A percentile compares a stretch with the other conserved stretches of the same genome.
phyloP scores from a whole-genome alignment of 1,140 invertebrate species.

The Luehdorfia chinensis region DNA sequence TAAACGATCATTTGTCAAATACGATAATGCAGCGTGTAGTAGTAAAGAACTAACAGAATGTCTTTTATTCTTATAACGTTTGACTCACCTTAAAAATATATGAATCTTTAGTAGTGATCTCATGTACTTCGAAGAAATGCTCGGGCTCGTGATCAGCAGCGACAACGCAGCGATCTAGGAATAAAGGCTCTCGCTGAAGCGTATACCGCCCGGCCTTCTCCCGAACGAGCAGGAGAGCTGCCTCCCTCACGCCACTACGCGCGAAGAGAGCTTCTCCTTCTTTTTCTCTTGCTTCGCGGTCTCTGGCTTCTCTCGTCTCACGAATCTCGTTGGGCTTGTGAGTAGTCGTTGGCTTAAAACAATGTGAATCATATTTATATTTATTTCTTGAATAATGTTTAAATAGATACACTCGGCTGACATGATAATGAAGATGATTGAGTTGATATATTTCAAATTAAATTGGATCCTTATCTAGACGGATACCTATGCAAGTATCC shows the following conservation, averaged over 20 bases:
- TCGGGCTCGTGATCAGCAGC: constrained; percentile 92
- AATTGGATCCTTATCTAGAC: too few relatives aligned
- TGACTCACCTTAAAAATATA: constrained; percentile 93
- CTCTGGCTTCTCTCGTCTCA: constrained; percentile 61
- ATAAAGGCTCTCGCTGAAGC: constrained; percentile 91
- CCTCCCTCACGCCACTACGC: constrained; percentile 88
- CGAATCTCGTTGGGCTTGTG: constrained; percentile 72
- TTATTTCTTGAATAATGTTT: constrained; percentile 7
- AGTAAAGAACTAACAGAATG: too few relatives aligned
- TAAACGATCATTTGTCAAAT: too few relatives aligned
- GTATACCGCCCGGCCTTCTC: constrained; percentile 94
- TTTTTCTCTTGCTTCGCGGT: constrained; percentile 58
- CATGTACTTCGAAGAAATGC: constrained; percentile 97
- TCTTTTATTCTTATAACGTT: too few relatives aligned
- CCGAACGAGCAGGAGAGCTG: constrained; percentile 90
- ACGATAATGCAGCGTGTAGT: too few relatives aligned
- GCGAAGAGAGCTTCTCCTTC: constrained; percentile 75
- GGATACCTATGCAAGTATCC: too few relatives aligned
- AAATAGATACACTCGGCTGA: neutral
- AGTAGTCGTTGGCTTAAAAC: constrained; percentile 63
- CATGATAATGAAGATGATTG: too few relatives aligned
- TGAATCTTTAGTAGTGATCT: constrained; percentile 94
- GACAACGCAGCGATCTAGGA: constrained; percentile 93
- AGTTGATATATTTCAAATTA: too few relatives aligned
- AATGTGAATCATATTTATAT: neutral